Conservation (phyloP, 2,113 vertebrate genomes). For the Pionites leucogaster region DNA sequence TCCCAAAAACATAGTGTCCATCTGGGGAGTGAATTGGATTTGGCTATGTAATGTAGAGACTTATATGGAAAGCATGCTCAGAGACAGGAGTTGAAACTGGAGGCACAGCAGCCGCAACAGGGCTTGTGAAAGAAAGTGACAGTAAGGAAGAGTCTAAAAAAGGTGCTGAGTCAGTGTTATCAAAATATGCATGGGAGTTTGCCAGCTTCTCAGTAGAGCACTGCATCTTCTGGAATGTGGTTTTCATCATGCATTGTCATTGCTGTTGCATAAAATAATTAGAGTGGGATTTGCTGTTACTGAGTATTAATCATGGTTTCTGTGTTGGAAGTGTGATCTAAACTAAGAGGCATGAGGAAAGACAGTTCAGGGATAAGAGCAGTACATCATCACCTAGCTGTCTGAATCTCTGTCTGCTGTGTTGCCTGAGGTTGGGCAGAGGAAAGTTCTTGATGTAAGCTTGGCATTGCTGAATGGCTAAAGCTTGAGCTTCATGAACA, state of each 20-base stretch:
- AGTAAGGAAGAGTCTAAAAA: neutral
- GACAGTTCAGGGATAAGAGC: neutral
- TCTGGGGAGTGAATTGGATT: neutral
- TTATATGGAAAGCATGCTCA: neutral
- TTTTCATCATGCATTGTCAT: neutral
- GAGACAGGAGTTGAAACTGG: neutral
- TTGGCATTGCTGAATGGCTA: neutral
- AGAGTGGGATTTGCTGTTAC: constrained; percentile 3
- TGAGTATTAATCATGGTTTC: neutral
- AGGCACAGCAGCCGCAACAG: neutral
- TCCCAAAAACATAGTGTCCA: neutral
- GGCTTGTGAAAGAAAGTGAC: neutral
- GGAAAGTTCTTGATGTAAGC: neutral
- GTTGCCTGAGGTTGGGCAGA: neutral
- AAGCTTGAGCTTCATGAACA: neutral
- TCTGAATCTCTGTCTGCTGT: neutral
- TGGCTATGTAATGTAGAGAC: neutral
- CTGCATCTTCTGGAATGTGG: constrained; percentile 18
- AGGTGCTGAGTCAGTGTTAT: neutral
- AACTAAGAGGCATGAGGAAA: neutral
- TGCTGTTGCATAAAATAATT: constrained; percentile 21
- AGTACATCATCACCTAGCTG: neutral
- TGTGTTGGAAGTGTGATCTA: neutral
- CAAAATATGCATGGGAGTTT: neutral
- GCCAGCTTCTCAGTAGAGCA: neutral